These are phyloP conservation scores for Polymixis flavicincta DNA, from an alignment of 2,888 invertebrate species.

Conservation along the genomic window DNA sequence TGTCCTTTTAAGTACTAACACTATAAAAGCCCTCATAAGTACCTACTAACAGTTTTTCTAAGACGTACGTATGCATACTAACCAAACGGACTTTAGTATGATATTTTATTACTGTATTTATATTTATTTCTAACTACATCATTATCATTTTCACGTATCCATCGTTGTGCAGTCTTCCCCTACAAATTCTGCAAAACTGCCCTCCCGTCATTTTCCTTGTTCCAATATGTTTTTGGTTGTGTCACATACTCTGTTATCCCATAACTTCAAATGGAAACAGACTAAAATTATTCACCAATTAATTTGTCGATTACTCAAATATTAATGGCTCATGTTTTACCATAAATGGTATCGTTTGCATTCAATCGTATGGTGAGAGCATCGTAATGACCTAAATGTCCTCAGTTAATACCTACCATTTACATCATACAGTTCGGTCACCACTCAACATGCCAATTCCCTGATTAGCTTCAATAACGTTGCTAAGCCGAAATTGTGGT, in stretches of 20 bases:
- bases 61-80: neutral
- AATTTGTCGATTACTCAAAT: neutral
- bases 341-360: neutral
- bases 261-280: too few relatives aligned
- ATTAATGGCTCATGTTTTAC: neutral
- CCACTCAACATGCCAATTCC: conserved; percentile 21
- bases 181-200: neutral
- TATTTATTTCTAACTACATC: neutral
- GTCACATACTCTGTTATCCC: too few relatives aligned
- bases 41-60: neutral
- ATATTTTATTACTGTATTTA: neutral
- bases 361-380: neutral
- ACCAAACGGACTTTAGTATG: neutral
- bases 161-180: neutral
- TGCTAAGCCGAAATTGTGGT: neutral
- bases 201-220: neutral
- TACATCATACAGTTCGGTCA: neutral
- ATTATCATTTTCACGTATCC: neutral
- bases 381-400: neutral
- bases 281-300: neutral
- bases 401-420: conserved; percentile 12
- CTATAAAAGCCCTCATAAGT: neutral
- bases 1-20: too few relatives aligned
- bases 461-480: conserved; percentile 21
- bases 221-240: neutral